phyloP scores from a whole-genome alignment of 1,140 invertebrate genomes.

The Drosophila obscura region DNA sequence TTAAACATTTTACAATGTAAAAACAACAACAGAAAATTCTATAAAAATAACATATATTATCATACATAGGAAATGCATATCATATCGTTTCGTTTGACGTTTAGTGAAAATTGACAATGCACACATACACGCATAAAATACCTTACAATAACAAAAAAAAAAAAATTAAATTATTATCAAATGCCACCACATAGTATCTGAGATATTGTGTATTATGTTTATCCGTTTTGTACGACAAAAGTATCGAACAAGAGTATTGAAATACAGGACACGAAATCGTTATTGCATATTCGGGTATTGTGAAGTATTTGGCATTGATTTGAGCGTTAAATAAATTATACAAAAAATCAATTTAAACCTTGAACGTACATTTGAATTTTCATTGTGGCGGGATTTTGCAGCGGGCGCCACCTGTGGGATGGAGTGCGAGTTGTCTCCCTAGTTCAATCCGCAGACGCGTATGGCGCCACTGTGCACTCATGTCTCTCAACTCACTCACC shows the following conservation, averaged over 20 bases:
- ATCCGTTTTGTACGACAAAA: conserved; percentile 43
- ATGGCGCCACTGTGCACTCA: too few species aligned
- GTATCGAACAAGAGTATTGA: conserved; percentile 8
- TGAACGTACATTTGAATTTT: background rate
- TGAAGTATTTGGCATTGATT: conserved; percentile 60
- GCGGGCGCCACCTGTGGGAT: too few species aligned
- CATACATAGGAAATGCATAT: conserved; percentile 57
- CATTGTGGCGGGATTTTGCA: background rate
- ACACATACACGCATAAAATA: conserved; percentile 27
- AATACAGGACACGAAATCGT: conserved; percentile 5
- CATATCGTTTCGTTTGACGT: conserved; percentile 76
- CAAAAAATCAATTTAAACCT: conserved; percentile 17
- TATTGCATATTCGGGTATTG: conserved; percentile 45
- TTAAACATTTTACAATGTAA: conserved; percentile 28
- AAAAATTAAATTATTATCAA: conserved; percentile 19
- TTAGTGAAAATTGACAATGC: conserved; percentile 65
- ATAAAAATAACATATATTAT: conserved; percentile 2
- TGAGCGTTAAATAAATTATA: conserved; percentile 66
- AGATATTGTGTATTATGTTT: conserved; percentile 49
- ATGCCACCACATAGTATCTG: conserved; percentile 48
- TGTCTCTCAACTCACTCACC: too few species aligned
- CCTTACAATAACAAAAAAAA: background rate
- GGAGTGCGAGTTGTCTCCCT: too few species aligned
- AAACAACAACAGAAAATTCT: background rate
- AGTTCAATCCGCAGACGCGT: too few species aligned